Percentiles rank a stretch among this genome's conserved stretches.
Conservation (phyloP, 2,113 vertebrate genomes). For the Oenanthe oenanthe region DNA sequence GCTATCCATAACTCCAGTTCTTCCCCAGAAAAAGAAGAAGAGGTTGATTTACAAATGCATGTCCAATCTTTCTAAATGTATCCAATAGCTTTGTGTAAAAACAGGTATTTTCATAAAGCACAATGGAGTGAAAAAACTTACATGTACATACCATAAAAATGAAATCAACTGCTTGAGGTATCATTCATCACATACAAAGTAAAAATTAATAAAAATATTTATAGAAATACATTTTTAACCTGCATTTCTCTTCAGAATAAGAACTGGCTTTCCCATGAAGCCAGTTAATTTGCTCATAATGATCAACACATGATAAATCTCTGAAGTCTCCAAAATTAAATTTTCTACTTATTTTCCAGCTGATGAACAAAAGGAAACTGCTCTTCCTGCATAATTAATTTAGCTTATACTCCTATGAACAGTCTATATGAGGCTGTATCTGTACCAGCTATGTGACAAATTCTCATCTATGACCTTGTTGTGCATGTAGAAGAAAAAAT, state of each 20-base stretch:
- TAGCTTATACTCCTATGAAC: not conserved
- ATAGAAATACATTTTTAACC: not conserved
- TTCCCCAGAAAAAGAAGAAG: not conserved
- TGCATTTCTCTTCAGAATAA: not conserved
- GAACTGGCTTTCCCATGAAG: not conserved
- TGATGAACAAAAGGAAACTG: slow-evolving; percentile 23
- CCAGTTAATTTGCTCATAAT: slow-evolving; percentile 11
- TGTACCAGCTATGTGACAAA: not conserved
- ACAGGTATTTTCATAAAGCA: not conserved
- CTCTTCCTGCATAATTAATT: slow-evolving; percentile 23
- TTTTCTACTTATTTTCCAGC: slow-evolving; percentile 24
- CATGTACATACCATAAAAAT: not conserved
- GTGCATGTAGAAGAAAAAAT: not conserved
- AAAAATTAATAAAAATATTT: not conserved
- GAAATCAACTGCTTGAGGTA: not conserved
- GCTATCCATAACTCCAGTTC: not conserved
- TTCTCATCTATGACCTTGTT: not conserved
- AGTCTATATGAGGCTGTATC: not conserved
- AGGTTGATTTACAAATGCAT: not conserved
- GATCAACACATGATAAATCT: slow-evolving; percentile 6
- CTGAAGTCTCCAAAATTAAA: slow-evolving; percentile 10
- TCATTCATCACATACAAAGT: not conserved
- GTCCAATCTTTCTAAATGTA: not conserved
- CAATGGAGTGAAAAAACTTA: not conserved
- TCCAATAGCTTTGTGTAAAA: not conserved